Evolutionary conservation across 2,888 invertebrate species (phyloP), one percentile per base, ranked within the genome.

Genomic region (Orgyia antiqua): DNA sequence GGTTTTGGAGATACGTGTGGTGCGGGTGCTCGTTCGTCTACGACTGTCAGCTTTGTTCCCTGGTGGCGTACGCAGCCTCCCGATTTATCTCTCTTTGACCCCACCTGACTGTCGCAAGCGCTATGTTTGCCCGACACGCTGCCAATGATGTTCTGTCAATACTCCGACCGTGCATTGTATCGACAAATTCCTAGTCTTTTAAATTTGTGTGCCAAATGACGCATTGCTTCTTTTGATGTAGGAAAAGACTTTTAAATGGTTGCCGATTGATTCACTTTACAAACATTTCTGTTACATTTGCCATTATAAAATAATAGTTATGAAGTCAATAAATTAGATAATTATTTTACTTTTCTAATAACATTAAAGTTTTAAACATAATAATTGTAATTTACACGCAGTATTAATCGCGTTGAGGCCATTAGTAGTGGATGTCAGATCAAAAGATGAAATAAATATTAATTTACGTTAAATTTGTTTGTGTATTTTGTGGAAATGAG

Each of bases 61-160:
- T 61, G 65, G 59, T 64, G 57, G 45, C 56, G 60, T 50, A 46
- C 62, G 68, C 64, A 76, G 70, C 77, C 80, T 79, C 83, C 73
- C 79, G 68, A 80, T 82, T 71, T 83, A 83, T 82, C 82, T 77
- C 68, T 65, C 68, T 69, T 69, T 74, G 76, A 71, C 73, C 79
- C 77, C 75, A 77, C 74, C 76, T 76, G 70, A 59, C 78, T 78
- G 72, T 77, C 78, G 79, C 75, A 75, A 75, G 71, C 59, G 58
- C 50, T 55, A 48, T 62, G 60, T 68, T 48, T 56, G 51, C 40
- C 36, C 37, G 47, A 51, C 42, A 52, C 51, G 67, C 51, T 83
- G 84, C 84, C 84, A 86, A 83, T 15, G 75, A 79, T 75, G 68
- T 69, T 75, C 79, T 77, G 83, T 83, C 84, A 80, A 83, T 82